Evolutionary conservation across 2,797 vertebrate genomes (phyloP), one percentile per base, ranked within the genome.

Genomic region (Poecilia velifera): DNA sequence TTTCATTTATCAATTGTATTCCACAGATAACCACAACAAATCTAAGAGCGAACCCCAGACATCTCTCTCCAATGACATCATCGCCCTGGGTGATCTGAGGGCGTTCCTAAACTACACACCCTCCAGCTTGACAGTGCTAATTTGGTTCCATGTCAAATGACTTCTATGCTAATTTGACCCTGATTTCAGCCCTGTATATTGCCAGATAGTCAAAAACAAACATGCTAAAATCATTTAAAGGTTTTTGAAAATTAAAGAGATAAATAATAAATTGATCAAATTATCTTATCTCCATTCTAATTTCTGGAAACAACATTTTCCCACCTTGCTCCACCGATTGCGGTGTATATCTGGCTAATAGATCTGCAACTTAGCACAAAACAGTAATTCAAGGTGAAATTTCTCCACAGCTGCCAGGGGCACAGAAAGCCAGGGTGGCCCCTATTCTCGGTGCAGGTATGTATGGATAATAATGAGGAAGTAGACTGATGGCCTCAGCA

Each of bases 361-460:
- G 13, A 62, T 22, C 57, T 34, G 53, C 14, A 76, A 77, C 59
- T 76, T 2, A 3, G 70, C 6, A 46, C 43, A 75, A 25, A 64
- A 72, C 43, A 87, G 62, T 16, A 28, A 79, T 76, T 87, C 81
- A 90, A 87, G 89, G 89, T 86, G 84, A 92, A 88, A 74, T 72
- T 18, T 76, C 53, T 79, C 43, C 76, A 77, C 73, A 72, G 14
- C 79, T 84, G 83, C 82, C 77, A 8, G 34, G 68, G 28, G 79
- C 78, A 34, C 74, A 66, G 76, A 85, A 78, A 84, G 53, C 51
- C 10, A 62, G 53, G 72, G 39, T 28, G 3, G 45, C 25, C 77
- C n/a, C 72, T 22, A 39, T 80, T 87, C 77, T 46, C 3, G 0
- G 76, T 51, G 2, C 82, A 82, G 73, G 81, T 87, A 74, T 7